phyloP scores from a whole-genome alignment of 2,797 vertebrate species.

The Spinus pinus region DNA sequence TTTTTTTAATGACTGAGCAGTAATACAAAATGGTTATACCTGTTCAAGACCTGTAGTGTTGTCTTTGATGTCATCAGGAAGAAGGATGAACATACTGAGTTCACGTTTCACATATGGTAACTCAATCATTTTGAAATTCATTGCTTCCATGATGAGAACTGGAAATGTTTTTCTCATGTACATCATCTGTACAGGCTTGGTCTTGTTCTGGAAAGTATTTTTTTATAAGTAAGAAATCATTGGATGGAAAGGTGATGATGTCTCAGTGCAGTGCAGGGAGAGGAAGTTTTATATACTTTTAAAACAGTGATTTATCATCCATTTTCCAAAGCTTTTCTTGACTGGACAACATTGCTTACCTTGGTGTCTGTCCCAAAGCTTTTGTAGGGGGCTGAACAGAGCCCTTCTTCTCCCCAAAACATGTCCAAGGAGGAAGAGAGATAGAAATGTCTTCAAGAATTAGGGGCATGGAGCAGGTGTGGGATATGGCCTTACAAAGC shows the following conservation, averaged over 20 bases:
- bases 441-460: neutral
- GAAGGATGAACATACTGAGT: constrained; percentile 85
- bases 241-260: neutral
- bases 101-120: constrained; percentile 79
- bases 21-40: constrained; percentile 45
- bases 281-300: neutral
- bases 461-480: neutral
- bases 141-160: constrained; percentile 72
- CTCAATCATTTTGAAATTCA: constrained; percentile 80
- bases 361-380: neutral
- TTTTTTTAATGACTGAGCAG: neutral
- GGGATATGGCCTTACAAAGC: neutral
- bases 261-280: neutral
- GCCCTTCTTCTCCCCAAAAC: neutral
- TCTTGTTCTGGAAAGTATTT: constrained; percentile 71
- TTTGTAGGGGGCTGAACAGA: neutral
- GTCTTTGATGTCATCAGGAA: constrained; percentile 78
- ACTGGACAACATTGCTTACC: neutral
- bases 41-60: constrained; percentile 76
- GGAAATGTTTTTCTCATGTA: constrained; percentile 73
- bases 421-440: neutral
- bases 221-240: neutral
- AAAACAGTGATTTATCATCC: neutral
- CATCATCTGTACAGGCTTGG: constrained; percentile 85
- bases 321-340: neutral